A percentile compares a stretch with the other conserved stretches of the same genome.
phyloP scores from a whole-genome alignment of 2,113 vertebrate species.

The Mionectes macconnelli region DNA sequence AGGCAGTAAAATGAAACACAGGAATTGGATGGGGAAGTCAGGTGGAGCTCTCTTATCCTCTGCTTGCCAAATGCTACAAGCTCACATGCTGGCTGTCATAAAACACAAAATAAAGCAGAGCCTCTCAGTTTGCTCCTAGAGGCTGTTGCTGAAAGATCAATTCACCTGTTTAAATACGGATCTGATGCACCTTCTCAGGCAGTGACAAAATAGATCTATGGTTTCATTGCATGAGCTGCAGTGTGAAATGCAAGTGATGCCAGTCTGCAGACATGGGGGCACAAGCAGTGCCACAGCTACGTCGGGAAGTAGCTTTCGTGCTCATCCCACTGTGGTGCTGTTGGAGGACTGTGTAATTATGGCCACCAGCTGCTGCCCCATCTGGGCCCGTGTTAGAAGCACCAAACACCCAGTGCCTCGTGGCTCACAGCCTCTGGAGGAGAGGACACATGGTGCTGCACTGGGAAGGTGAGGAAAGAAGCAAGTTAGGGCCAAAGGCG shows the following conservation, averaged over 20 bases:
- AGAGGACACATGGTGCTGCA: fast-evolving
- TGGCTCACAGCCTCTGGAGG: not conserved
- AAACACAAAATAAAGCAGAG: not conserved
- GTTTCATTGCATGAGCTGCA: not conserved
- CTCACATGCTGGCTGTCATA: not conserved
- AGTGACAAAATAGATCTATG: fast-evolving
- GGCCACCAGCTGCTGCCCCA: not conserved
- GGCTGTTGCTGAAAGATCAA: not conserved
- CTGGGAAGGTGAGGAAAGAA: not conserved
- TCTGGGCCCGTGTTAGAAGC: no score
- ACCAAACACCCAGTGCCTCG: not conserved
- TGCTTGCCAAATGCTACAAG: not conserved
- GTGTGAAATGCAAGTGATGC: not conserved
- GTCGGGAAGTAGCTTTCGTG: fast-evolving
- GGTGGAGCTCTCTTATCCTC: not conserved
- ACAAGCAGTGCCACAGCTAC: not conserved
- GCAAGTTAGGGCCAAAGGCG: not conserved
- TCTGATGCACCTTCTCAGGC: not conserved
- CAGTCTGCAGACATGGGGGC: not conserved
- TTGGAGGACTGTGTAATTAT: not conserved
- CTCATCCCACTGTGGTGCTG: not conserved
- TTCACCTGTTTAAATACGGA: not conserved
- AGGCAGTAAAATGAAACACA: not conserved
- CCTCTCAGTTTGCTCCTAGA: not conserved
- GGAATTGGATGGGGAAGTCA: not conserved